Evolutionary conservation across 2,797 vertebrate genomes (phyloP).

Genomic region (Cyprinodon diabolis): DNA sequence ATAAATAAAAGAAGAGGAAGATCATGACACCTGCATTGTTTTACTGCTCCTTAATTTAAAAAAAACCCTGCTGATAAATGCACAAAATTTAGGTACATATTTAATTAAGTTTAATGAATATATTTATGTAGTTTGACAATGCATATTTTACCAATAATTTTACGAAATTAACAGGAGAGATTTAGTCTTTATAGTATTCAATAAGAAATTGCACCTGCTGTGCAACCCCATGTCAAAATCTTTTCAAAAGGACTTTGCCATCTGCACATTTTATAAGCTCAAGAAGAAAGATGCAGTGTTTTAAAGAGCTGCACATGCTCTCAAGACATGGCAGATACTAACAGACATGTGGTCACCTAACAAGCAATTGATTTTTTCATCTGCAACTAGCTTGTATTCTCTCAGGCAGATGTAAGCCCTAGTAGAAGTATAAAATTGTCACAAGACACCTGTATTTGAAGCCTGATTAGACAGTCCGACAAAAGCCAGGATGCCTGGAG

Average conservation of each 20-base stretch:
- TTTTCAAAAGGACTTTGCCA: constrained; percentile 23
- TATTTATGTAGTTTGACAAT: too few species aligned
- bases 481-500: constrained; percentile 51
- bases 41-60: too few species aligned
- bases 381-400: constrained; percentile 24
- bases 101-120: too few species aligned
- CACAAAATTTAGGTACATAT: too few species aligned
- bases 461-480: constrained; percentile 50
- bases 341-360: constrained; percentile 26
- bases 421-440: constrained; percentile 41
- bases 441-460: constrained; percentile 52
- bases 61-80: too few species aligned
- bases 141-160: too few species aligned
- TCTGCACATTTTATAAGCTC: constrained; percentile 18
- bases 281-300: not conserved
- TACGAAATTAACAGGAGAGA: too few species aligned
- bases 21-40: too few species aligned
- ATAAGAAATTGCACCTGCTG: too few species aligned
- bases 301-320: constrained; percentile 2
- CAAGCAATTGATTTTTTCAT: constrained; percentile 27
- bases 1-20: too few species aligned
- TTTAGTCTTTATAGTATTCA: too few species aligned
- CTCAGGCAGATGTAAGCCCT: constrained; percentile 27
- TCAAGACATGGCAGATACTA: constrained; percentile 41
- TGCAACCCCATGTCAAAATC: not conserved